Base-by-base conservation (phyloP, 2,113 vertebrate genomes). In the Malurus elegans region DNA sequence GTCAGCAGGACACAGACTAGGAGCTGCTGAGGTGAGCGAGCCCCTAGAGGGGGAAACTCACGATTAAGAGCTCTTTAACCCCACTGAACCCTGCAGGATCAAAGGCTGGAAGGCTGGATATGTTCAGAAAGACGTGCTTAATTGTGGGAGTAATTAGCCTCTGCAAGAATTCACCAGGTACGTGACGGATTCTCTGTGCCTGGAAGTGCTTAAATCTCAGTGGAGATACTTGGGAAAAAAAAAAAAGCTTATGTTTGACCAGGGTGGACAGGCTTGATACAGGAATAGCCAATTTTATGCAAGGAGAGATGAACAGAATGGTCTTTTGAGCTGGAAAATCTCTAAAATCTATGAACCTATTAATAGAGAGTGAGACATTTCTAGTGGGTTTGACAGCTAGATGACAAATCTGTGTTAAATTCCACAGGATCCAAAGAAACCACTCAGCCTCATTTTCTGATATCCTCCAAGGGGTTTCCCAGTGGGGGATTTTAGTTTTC, bases 341-440 rank as follows among this genome's bases (percentile, higher is more conserved):
- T 92, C 75, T 86, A 20, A 86, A 94, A 94, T 90, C 84, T 95
- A 44, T 82, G 90, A 67, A 88, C 78, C 71, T 96, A 85, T 94
- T 95, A 92, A 94, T 93, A 96, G 90, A 95, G 80, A 93, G 56
- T 83, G 94, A 96, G 82, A 83, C 56, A 82, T 73, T 92, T 92
- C 71, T 54, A 73, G 82, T 73, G 65, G 73, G 85, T 70, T 93
- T 96, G 93, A 96, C 94, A 96, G 93, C 54, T 83, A 71, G 79
- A 83, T 93, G 87, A 97, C 90, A 92, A 96, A 92, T 80, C 71
- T 76, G 58, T 79, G 25, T 93, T 96, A 79, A 93, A 92, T 94
- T 93, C 87, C 79, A 80, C 31, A 44, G 94, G 62, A 76, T 83
- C 82, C 88, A 92, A 94, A 95, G 75, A 75, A 89, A 70, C 71